A percentile compares a stretch with the other conserved stretches of the same genome.
Conservation (phyloP, 2,888 invertebrate genomes). For the Tetropium fuscum region DNA sequence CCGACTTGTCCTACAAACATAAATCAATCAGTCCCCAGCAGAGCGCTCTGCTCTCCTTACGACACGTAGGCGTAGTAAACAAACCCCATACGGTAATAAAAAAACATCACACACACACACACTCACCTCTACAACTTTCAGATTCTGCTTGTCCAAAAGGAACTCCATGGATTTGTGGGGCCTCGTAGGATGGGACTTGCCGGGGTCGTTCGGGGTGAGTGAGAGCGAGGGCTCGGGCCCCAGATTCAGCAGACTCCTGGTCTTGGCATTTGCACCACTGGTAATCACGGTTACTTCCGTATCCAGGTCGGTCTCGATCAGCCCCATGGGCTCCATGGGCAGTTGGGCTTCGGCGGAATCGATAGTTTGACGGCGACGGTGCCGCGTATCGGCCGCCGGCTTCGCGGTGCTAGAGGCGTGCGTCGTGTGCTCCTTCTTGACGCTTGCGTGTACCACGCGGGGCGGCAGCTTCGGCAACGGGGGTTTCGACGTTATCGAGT, state of each 20-base stretch:
- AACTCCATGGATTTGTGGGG: conserved; percentile 96
- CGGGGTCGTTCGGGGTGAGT: conserved; percentile 68
- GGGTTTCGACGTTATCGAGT: conserved; percentile 68
- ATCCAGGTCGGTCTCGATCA: conserved; percentile 93
- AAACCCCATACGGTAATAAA: not conserved
- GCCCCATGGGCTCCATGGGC: conserved; percentile 67
- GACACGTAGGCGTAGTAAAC: conserved; percentile 13
- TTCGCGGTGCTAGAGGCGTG: conserved; percentile 55
- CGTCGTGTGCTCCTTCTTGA: conserved; percentile 55
- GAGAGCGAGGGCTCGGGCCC: conserved; percentile 66
- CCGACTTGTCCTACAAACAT: conserved; percentile 37
- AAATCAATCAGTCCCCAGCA: conserved; percentile 42
- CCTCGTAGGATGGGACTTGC: conserved; percentile 56
- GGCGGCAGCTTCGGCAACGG: conserved; percentile 69
- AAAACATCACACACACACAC: no score
- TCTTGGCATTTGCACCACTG: conserved; percentile 68
- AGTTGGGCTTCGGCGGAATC: conserved; percentile 58
- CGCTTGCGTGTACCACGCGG: conserved; percentile 68
- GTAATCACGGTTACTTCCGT: conserved; percentile 75
- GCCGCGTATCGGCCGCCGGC: conserved; percentile 36
- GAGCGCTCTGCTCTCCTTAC: conserved; percentile 25
- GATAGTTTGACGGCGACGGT: conserved; percentile 60
- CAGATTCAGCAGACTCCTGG: conserved; percentile 77
- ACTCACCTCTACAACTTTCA: conserved; percentile 71
- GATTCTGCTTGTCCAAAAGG: conserved; percentile 92